Evolutionary conservation across 2,888 invertebrate species (phyloP), one percentile per base, ranked within the genome.

Genomic region (Drosophila mimetica): DNA sequence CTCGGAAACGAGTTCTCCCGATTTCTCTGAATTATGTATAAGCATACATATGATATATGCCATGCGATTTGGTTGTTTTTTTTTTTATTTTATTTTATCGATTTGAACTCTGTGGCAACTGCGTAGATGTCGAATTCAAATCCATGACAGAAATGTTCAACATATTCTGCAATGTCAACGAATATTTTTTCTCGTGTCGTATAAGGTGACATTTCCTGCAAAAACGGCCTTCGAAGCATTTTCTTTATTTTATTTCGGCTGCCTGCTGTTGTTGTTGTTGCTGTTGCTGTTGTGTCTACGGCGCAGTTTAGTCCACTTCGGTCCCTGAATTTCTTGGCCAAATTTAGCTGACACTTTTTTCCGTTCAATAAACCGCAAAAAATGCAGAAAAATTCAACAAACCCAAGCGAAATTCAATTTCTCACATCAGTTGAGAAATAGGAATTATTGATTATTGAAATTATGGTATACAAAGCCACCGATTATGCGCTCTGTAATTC

Each of bases 161-260:
- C 69, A 20, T 71, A 28, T 54, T 28, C 41, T 80, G 83, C 86
- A 72, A 22, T 66, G 81, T 83, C 81, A 83, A 79, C 80, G 41
- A 57, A 64, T 64, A 41, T 60, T 75, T 47, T 37, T 25, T 39
- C 28, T 39, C 34, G 58, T 52, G 44, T 67, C 34, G 86, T 83
- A 61, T 81, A 86, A 71, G 84, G 84, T 81, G 78, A 76, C 81
- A 84, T 81, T 81, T 81, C 81, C 81, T 81, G 86, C 78, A 52
- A 46, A 81, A 76, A 69, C 61, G 79, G 71, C 76, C 79, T 79
- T 74, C 76, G 59, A 63, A 86, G 84, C 86, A 80, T 57, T 83
- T 86, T 83, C 34, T 30, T 51, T 51, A 13, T 28, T 25, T 34
- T n/a, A 34, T 25, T 28, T 28, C 16, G 28, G 11, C 8, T 32